A percentile compares a stretch with the other conserved stretches of the same genome.
phyloP scores from a whole-genome alignment of 2,888 invertebrate species.

The Rhopalosiphum nymphaeae region DNA sequence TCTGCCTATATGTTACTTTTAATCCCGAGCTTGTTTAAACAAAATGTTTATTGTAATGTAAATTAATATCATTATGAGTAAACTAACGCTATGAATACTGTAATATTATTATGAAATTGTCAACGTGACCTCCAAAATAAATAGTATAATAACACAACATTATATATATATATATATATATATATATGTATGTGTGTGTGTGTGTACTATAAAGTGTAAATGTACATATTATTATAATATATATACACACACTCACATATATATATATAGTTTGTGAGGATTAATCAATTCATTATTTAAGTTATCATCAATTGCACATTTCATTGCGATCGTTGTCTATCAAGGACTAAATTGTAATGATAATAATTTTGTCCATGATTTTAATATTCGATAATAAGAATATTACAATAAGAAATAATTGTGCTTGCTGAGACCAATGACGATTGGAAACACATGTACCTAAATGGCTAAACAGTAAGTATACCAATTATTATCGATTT shows the following conservation, averaged over 20 bases:
- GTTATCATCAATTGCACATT: background rate
- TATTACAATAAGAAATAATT: background rate
- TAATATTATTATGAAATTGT: conserved; percentile 43
- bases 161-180: background rate
- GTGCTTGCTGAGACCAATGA: background rate
- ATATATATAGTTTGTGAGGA: conserved; percentile 14
- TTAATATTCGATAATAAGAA: conserved; percentile 8
- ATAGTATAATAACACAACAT: background rate
- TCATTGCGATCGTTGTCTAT: conserved; percentile 40
- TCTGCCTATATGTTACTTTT: conserved; percentile 7
- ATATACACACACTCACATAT: background rate
- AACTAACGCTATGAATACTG: conserved; percentile 23
- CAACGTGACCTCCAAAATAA: conserved; percentile 42
- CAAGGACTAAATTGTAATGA: conserved; percentile 38
- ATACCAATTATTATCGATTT: background rate
- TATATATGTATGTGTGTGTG: background rate
- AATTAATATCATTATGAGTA: conserved; percentile 4
- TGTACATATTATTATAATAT: background rate
- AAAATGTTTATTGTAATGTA: conserved; percentile 27
- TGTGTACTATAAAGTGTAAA: background rate
- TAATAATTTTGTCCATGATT: conserved; percentile 23
- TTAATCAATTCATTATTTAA: conserved; percentile 19
- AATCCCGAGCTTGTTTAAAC: conserved; percentile 32
- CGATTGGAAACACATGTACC: background rate
- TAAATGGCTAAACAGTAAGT: background rate